phyloP scores from a whole-genome alignment of 2,888 invertebrate species.

The Tetrapedia diversipes region DNA sequence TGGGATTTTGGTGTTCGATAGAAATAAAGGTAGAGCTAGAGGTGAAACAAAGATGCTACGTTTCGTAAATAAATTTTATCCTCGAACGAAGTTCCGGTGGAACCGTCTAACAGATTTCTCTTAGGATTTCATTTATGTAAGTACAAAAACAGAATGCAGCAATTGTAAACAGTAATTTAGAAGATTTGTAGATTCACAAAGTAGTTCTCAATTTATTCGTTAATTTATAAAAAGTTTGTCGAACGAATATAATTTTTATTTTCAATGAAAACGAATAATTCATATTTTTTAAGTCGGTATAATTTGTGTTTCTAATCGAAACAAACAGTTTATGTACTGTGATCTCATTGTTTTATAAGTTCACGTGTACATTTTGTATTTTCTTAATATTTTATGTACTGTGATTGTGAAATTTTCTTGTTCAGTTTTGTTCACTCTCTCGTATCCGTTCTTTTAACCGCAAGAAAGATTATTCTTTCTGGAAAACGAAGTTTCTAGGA shows the following conservation, averaged over 20 bases:
- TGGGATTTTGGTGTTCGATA: neutral
- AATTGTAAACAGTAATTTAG: neutral
- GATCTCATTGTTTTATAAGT: too few relatives aligned
- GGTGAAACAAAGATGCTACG: neutral
- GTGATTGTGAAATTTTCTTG: neutral
- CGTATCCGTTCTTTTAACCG: neutral
- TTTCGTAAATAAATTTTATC: slow-evolving; percentile 10
- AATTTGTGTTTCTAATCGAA: too few relatives aligned
- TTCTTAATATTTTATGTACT: too few relatives aligned
- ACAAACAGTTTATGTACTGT: too few relatives aligned
- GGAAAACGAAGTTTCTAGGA: neutral
- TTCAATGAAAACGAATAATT: too few relatives aligned
- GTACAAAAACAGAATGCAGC: neutral
- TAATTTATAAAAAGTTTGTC: too few relatives aligned
- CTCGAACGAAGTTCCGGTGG: neutral
- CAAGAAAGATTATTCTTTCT: slow-evolving; percentile 5
- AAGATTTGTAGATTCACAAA: too few relatives aligned
- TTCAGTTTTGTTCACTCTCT: neutral
- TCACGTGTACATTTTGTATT: too few relatives aligned
- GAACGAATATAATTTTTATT: too few relatives aligned
- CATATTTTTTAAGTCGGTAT: neutral
- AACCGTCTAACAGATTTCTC: neutral
- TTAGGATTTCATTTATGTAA: neutral
- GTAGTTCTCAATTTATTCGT: too few relatives aligned
- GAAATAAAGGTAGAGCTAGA: neutral